phyloP scores from a whole-genome alignment of 2,113 vertebrate genomes.

The Arizona elegans region DNA sequence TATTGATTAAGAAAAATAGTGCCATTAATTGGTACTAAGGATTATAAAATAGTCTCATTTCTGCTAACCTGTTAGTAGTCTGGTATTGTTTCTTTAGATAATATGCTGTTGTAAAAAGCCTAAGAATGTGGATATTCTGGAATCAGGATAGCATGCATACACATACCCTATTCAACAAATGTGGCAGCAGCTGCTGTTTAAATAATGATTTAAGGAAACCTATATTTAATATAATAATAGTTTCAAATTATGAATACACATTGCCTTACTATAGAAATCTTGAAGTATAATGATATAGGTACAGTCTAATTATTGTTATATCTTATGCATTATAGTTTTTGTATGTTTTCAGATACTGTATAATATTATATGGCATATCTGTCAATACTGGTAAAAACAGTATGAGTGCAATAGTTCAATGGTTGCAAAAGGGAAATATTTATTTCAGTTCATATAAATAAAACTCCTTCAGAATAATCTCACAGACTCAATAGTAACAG shows the following conservation, averaged over 20 bases:
- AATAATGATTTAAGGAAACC: not conserved
- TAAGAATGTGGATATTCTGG: not conserved
- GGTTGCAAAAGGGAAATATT: not conserved
- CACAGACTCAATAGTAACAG: not conserved
- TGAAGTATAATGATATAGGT: not conserved
- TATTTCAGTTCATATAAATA: not conserved
- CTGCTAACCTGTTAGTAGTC: not conserved
- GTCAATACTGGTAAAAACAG: not conserved
- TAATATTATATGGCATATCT: not conserved
- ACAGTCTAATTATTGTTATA: conserved; percentile 23
- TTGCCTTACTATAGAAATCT: not conserved
- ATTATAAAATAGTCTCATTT: not conserved
- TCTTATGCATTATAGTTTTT: not conserved
- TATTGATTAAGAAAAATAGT: too few relatives aligned
- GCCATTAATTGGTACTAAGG: too few relatives aligned
- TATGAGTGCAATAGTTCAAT: not conserved
- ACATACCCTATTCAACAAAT: not conserved
- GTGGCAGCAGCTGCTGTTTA: not conserved
- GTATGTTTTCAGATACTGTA: not conserved
- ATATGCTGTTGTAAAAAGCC: not conserved
- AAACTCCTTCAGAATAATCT: not conserved
- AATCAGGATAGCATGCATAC: not conserved
- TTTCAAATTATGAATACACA: not conserved
- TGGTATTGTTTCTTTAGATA: not conserved
- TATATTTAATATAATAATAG: not conserved